A percentile compares a stretch with the other conserved stretches of the same genome.
Conservation (phyloP, 2,888 invertebrate genomes). For the Melanchra persicariae region DNA sequence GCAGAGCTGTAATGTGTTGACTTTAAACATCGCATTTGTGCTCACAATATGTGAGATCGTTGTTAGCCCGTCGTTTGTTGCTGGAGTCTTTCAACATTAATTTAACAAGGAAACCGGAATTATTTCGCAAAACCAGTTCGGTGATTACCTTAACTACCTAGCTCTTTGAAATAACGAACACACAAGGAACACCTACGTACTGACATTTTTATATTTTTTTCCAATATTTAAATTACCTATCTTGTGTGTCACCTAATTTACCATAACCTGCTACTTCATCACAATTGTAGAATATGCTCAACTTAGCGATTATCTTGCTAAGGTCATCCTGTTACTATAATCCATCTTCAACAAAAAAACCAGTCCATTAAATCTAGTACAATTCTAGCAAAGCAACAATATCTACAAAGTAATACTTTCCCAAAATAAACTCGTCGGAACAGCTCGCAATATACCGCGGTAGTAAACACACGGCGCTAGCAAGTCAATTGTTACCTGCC, state of each 20-base stretch:
- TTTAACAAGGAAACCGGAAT: conserved; percentile 9
- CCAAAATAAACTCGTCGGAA: conserved; percentile 44
- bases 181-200: too few species aligned
- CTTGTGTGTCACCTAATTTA: too few species aligned
- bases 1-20: conserved; percentile 47
- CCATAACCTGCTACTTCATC: background rate
- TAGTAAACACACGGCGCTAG: conserved; percentile 60
- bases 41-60: conserved; percentile 23
- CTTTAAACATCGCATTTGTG: conserved; percentile 43
- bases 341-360: background rate
- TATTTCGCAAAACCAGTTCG: background rate
- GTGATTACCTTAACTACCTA: background rate
- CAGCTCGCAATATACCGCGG: conserved; percentile 55
- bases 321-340: background rate
- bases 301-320: background rate
- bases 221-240: background rate
- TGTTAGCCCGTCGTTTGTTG: conserved; percentile 28
- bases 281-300: background rate
- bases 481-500: conserved; percentile 65
- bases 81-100: conserved; percentile 37
- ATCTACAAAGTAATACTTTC: conserved; percentile 48
- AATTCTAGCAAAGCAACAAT: conserved; percentile 4
- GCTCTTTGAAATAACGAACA: too few species aligned
- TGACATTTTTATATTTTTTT: too few species aligned
- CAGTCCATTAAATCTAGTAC: background rate